Percentiles rank a stretch among this genome's conserved stretches.
Conservation (phyloP, 2,797 vertebrate genomes). For the Astyanax mexicanus region DNA sequence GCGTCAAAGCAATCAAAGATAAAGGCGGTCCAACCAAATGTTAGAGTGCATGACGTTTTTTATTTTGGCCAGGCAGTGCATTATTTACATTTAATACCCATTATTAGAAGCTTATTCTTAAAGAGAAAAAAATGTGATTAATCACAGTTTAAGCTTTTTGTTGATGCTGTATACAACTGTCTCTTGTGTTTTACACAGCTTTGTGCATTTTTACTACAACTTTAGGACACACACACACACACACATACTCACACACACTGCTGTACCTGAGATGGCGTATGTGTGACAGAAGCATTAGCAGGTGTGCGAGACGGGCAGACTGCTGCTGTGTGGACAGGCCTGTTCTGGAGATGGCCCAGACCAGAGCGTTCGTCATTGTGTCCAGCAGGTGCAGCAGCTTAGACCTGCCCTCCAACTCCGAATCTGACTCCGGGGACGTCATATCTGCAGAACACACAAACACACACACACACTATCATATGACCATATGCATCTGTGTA, state of each 20-base stretch:
- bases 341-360: constrained; percentile 93
- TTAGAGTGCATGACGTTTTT: no score
- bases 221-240: neutral
- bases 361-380: constrained; percentile 89
- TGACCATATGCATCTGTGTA: no score
- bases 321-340: constrained; percentile 90
- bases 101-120: no score
- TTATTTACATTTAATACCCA: no score
- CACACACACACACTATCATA: no score
- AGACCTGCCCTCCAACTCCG: constrained; percentile 86
- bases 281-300: constrained; percentile 96
- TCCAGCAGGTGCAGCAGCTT: constrained; percentile 92
- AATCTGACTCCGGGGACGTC: constrained; percentile 72
- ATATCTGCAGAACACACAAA: constrained; percentile 74
- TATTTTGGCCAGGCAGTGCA: no score
- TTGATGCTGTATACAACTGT: no score
- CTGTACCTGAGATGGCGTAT: constrained; percentile 90
- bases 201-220: neutral
- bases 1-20: no score
- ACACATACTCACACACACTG: neutral
- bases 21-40: no score
- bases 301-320: constrained; percentile 87
- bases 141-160: neutral
- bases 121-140: no score
- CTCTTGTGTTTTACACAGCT: no score